These are phyloP conservation scores for Erebia epiphron DNA, from an alignment of 2,888 invertebrate genomes.

Conservation along the genomic window DNA sequence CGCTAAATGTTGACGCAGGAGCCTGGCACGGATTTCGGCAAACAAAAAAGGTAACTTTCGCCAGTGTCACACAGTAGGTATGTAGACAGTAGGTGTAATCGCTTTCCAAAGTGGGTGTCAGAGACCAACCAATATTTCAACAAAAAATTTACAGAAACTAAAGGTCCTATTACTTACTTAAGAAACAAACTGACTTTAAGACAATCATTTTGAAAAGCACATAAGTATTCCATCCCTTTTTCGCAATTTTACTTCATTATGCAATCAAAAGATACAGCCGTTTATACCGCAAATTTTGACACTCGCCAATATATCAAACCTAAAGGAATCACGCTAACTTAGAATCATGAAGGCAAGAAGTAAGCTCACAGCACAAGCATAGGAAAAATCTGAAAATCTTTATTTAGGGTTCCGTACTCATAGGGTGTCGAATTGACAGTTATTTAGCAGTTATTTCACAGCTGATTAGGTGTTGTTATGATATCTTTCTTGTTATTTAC, in stretches of 20 bases:
- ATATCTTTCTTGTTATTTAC: too few species aligned
- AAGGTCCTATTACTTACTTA: conserved; percentile 46
- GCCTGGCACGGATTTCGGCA: conserved; percentile 53
- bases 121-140: conserved; percentile 65
- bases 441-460: too few species aligned
- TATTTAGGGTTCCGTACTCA: too few species aligned
- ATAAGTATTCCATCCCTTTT: background rate
- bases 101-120: conserved; percentile 73
- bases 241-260: background rate
- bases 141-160: conserved; percentile 72
- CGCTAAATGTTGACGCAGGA: conserved; percentile 59
- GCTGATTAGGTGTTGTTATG: too few species aligned
- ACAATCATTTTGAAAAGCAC: background rate
- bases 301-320: too few species aligned
- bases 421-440: too few species aligned
- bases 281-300: too few species aligned
- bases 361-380: too few species aligned
- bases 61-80: conserved; percentile 55
- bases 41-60: conserved; percentile 70
- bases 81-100: conserved; percentile 54
- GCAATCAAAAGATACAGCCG: too few species aligned
- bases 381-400: too few species aligned
- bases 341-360: too few species aligned
- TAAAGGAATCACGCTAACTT: too few species aligned
- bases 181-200: conserved; percentile 46